phyloP scores from a whole-genome alignment of 2,888 invertebrate species.

The Latrodectus hesperus region DNA sequence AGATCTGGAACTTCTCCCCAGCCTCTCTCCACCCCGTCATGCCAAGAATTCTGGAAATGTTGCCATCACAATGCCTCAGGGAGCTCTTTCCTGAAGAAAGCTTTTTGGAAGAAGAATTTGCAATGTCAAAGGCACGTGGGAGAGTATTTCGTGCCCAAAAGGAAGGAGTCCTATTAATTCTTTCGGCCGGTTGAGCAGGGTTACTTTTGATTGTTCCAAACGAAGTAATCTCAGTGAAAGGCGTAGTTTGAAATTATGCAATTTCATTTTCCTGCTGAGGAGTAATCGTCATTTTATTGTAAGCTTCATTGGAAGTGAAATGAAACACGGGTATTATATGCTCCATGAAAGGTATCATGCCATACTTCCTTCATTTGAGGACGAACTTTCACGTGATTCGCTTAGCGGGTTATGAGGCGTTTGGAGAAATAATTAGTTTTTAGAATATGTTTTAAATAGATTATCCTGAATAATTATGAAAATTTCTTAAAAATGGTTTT shows the following conservation, averaged over 20 bases:
- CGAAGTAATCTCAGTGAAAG: slow-evolving; percentile 5
- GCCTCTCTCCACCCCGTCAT: slow-evolving; percentile 21
- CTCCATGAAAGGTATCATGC: no score
- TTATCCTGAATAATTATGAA: no score
- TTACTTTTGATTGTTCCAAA: slow-evolving; percentile 24
- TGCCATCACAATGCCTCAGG: slow-evolving; percentile 32
- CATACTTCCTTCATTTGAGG: no score
- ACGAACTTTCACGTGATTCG: no score
- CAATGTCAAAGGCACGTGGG: slow-evolving; percentile 45
- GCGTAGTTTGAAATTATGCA: slow-evolving; percentile 35
- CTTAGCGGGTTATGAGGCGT: no score
- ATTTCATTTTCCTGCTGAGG: slow-evolving; percentile 18
- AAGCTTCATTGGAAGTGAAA: slow-evolving; percentile 10
- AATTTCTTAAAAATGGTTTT: no score
- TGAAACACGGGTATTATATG: no score
- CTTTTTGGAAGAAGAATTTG: slow-evolving; percentile 45
- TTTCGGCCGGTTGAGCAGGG: slow-evolving; percentile 35
- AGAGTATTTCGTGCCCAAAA: slow-evolving; percentile 12
- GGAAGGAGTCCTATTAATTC: slow-evolving; percentile 36
- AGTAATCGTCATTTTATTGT: background rate
- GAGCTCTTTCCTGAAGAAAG: slow-evolving; percentile 13
- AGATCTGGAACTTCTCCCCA: background rate
- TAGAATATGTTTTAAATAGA: no score
- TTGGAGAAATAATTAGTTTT: no score
- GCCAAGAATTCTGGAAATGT: slow-evolving; percentile 59